A percentile compares a stretch with the other conserved stretches of the same genome.
phyloP scores from a whole-genome alignment of 2,113 vertebrate genomes.

The Rhadina sibilatrix region DNA sequence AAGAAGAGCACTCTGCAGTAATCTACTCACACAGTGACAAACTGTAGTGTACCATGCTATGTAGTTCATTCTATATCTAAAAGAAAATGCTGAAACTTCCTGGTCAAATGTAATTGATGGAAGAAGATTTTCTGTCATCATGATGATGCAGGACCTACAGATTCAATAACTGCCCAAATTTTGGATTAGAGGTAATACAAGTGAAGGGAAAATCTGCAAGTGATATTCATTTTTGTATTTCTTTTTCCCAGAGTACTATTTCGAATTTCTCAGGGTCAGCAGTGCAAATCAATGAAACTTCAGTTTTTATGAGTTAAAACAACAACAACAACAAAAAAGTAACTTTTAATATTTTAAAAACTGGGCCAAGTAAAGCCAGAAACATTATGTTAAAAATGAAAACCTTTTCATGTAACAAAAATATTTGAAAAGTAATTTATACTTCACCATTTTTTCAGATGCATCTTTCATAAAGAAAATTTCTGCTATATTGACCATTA shows the following conservation, averaged over 20 bases:
- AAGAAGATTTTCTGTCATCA: neutral
- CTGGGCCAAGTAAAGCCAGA: neutral
- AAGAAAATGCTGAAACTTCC: neutral
- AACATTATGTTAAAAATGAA: neutral
- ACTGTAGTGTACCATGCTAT: neutral
- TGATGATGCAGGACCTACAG: neutral
- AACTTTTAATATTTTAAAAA: neutral
- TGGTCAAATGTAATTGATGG: neutral
- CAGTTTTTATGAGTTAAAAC: neutral
- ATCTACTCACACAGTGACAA: neutral
- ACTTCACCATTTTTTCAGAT: neutral
- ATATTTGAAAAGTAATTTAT: neutral
- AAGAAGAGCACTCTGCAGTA: neutral
- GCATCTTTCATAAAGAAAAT: neutral
- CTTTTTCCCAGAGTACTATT: neutral
- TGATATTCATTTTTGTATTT: neutral
- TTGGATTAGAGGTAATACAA: neutral
- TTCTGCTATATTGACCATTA: neutral
- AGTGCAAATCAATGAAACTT: neutral
- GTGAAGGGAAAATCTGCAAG: neutral
- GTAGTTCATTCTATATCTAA: neutral
- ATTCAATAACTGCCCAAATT: neutral
- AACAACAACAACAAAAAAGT: too few species aligned
- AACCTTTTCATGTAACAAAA: neutral
- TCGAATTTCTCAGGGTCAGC: neutral